Base-by-base conservation (phyloP, 2,113 vertebrate species). In the Xiphophorus hellerii region DNA sequence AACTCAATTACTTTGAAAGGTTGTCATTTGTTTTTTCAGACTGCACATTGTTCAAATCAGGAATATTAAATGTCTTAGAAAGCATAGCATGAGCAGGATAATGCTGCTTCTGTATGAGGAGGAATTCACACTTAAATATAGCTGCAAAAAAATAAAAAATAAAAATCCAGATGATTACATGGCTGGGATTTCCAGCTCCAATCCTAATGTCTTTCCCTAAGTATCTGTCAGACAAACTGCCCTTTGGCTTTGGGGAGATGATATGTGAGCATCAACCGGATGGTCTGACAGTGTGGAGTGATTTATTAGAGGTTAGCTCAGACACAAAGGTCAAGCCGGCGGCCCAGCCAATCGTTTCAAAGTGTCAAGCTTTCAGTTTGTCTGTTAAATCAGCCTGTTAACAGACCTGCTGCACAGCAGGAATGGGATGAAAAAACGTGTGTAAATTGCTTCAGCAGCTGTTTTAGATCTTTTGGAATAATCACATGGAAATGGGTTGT, bases 301-400 rank as follows among this genome's bases (percentile, higher is more conserved):
- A 91, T 91, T 87, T 90, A 92, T 91, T 76, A 74, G 80, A 84
- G 80, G 80, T 87, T 79, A 87, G 78, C 66, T 2, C 62, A 8
- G 76, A 85, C 82, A 75, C 82, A 88, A 84, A 90, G 89, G 89
- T 90, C 80, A 73, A 85, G 69, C 66, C 73, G 79, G 84, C 79
- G 54, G 87, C 83, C 81, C 89, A 88, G 88, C 85, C 86, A 82
- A 76, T 88, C 64, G 80, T 84, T 84, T 87, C 78, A 17, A 86
- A 66, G 85, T 91, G 91, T 90, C 89, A 80, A 73, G 77, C 71
- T 77, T 81, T 87, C 78, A 62, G 75, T 79, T 82, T 85, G 79
- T 82, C 69, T 80, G 86, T 84, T 87, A 87, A 88, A 87, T 90
- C 87, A 77, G 74, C 44, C 87, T 37, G 76, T 80, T 37, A 69